Percentiles rank a stretch among this genome's conserved stretches.
Conservation (phyloP, 2,888 invertebrate genomes). For the Aspidiotus destructor region DNA sequence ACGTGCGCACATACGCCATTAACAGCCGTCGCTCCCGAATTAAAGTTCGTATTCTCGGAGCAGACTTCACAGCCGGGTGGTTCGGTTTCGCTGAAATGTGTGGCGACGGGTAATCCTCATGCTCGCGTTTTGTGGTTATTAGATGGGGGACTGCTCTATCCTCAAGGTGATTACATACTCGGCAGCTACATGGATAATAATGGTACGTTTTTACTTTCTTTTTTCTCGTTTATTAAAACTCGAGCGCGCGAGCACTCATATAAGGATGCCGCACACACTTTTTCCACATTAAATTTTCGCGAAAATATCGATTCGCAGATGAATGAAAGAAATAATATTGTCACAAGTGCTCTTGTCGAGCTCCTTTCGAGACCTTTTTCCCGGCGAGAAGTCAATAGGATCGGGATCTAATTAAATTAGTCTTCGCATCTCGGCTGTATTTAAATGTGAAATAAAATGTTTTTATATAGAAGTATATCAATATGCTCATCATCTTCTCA, state of each 20-base stretch:
- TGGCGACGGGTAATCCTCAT: conserved; percentile 75
- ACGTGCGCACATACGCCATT: background rate
- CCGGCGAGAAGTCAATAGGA: too few species aligned
- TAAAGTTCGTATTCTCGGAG: conserved; percentile 75
- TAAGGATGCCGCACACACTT: too few species aligned
- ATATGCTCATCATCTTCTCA: too few species aligned
- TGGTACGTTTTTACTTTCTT: conserved; percentile 36
- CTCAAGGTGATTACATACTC: conserved; percentile 40
- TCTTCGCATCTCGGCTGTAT: too few species aligned
- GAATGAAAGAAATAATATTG: too few species aligned
- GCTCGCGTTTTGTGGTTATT: conserved; percentile 69
- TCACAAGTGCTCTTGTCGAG: too few species aligned
- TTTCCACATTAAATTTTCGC: too few species aligned
- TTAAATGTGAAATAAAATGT: too few species aligned
- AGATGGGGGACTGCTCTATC: conserved; percentile 48
- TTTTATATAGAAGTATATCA: too few species aligned
- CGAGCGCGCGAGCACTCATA: background rate
- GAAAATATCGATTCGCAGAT: too few species aligned
- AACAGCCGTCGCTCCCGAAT: conserved; percentile 66
- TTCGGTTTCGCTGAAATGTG: conserved; percentile 65
- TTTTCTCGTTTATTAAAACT: background rate
- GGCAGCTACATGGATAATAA: conserved; percentile 40
- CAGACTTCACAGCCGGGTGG: conserved; percentile 46
- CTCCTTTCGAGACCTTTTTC: too few species aligned
- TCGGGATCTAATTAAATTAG: too few species aligned